A percentile compares a stretch with the other conserved stretches of the same genome.
Evolutionary conservation across 1,140 invertebrate genomes (phyloP).

Genomic region (Cardiocondyla obscurior): DNA sequence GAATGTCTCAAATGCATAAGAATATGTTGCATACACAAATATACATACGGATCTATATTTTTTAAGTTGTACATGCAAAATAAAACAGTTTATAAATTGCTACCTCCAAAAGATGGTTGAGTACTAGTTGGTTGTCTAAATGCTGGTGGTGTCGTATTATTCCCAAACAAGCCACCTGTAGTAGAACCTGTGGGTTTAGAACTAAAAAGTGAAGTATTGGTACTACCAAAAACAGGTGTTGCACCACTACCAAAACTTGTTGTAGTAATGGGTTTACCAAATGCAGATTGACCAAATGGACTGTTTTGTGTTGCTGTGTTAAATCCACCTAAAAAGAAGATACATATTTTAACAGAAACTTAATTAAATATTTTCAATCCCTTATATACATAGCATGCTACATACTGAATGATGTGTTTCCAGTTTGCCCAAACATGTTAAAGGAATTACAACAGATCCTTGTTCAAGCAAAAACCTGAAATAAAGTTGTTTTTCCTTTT

Average conservation of each 20-base stretch:
- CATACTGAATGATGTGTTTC: conserved; percentile 76
- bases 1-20: conserved; percentile 7
- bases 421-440: conserved; percentile 77
- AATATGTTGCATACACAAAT: neutral
- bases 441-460: neutral
- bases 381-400: conserved; percentile 22
- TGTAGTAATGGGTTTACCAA: conserved; percentile 83
- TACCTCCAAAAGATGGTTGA: conserved; percentile 81
- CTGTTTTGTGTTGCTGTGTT: conserved; percentile 78
- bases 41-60: neutral
- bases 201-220: conserved; percentile 84
- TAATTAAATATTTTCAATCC: neutral
- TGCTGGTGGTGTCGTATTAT: conserved; percentile 77
- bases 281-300: conserved; percentile 83
- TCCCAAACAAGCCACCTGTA: conserved; percentile 82
- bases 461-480: neutral
- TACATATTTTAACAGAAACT: neutral
- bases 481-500: neutral
- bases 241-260: conserved; percentile 81
- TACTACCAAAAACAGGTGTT: conserved; percentile 83
- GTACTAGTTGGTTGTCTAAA: conserved; percentile 83
- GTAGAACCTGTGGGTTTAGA: conserved; percentile 85
- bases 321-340: conserved; percentile 71
- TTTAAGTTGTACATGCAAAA: neutral
- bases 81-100: conserved; percentile 20